Evolutionary conservation across 1,140 invertebrate genomes (phyloP).

Genomic region (Cherax destructor): DNA sequence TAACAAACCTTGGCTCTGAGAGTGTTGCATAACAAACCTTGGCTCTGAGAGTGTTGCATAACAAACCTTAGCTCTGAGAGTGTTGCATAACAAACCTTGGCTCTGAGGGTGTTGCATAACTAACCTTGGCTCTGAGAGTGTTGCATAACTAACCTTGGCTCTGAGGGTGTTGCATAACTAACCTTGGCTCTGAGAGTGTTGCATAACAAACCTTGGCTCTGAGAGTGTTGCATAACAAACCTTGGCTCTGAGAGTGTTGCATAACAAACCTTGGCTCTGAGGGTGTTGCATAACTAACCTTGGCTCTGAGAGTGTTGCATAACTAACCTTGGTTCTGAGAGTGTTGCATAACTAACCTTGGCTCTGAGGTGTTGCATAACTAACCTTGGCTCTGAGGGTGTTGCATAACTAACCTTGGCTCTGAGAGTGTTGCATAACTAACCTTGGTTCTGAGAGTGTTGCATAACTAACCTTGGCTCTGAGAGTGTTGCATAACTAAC

Average conservation of each 20-base stretch:
- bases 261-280: conserved; percentile 13
- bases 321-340: conserved; percentile 3
- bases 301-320: conserved; percentile 6
- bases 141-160: conserved; percentile 16
- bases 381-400: conserved; percentile 9
- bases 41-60: conserved; percentile 13
- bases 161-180: conserved; percentile 13
- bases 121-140: too few species aligned
- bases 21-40: conserved; percentile 14
- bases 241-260: too few species aligned
- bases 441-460: too few species aligned
- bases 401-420: conserved; percentile 17
- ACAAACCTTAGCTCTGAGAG: too few species aligned
- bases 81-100: conserved; percentile 19
- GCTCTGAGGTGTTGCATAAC: too few species aligned
- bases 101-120: conserved; percentile 9
- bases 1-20: conserved; percentile 3
- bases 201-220: conserved; percentile 8
- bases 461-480: conserved; percentile 21
- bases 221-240: conserved; percentile 7
- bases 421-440: conserved; percentile 12
- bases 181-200: conserved; percentile 18
- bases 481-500: conserved; percentile 16
- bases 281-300: conserved; percentile 20
- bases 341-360: conserved; percentile 17